A percentile compares a stretch with the other conserved stretches of the same genome.
Conservation (phyloP, 2,888 invertebrate genomes). For the Hirtodrosophila duncani region DNA sequence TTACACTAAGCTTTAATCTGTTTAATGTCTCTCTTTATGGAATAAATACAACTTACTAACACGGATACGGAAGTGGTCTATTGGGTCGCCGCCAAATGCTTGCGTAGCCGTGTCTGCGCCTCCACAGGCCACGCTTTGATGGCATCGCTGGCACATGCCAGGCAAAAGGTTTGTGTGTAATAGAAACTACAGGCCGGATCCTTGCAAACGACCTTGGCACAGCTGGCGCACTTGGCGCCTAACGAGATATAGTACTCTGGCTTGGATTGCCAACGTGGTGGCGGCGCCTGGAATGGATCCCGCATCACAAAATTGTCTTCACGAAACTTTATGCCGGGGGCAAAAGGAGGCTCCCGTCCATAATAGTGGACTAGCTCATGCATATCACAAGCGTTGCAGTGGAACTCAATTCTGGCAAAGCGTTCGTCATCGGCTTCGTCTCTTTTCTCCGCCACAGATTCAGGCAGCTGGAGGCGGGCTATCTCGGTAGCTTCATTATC, state of each 20-base stretch:
- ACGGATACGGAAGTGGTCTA: too few relatives aligned
- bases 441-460: neutral
- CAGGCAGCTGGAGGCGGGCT: slow-evolving; percentile 50
- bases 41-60: too few relatives aligned
- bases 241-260: slow-evolving; percentile 86
- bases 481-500: slow-evolving; percentile 67
- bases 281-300: slow-evolving; percentile 88
- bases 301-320: slow-evolving; percentile 89
- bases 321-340: slow-evolving; percentile 81
- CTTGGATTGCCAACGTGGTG: slow-evolving; percentile 79
- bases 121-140: slow-evolving; percentile 84
- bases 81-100: slow-evolving; percentile 54
- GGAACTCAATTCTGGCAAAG: slow-evolving; percentile 75
- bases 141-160: slow-evolving; percentile 82
- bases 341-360: slow-evolving; percentile 87
- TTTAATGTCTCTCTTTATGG: too few relatives aligned
- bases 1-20: too few relatives aligned
- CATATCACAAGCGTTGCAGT: slow-evolving; percentile 83
- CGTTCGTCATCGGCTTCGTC: slow-evolving; percentile 62
- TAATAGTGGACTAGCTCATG: slow-evolving; percentile 86
- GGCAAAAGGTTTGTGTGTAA: slow-evolving; percentile 86
- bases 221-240: slow-evolving; percentile 86
- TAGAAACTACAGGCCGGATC: slow-evolving; percentile 88
- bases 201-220: slow-evolving; percentile 85
- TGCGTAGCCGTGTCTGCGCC: slow-evolving; percentile 82